Percentiles rank a stretch among this genome's conserved stretches.
These are phyloP conservation scores for Dorcus hopei DNA, from an alignment of 2,888 invertebrate species.

Conservation along the genomic window DNA sequence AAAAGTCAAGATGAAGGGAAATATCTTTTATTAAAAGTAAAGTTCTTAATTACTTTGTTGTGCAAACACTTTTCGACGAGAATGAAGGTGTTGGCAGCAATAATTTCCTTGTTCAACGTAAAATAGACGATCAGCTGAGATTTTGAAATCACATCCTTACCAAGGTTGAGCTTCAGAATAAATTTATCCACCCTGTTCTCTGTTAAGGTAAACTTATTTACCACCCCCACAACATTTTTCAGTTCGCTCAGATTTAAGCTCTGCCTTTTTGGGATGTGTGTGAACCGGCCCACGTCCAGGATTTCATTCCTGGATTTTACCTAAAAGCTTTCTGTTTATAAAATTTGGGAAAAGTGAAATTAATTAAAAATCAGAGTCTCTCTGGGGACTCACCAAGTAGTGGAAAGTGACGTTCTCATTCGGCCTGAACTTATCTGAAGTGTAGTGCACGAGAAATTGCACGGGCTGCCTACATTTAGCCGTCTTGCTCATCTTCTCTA, in stretches of 20 bases:
- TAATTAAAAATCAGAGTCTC: too few relatives aligned
- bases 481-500: conserved; percentile 31
- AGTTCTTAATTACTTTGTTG: conserved; percentile 48
- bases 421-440: conserved; percentile 35
- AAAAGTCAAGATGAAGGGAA: background rate
- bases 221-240: conserved; percentile 37
- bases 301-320: conserved; percentile 42
- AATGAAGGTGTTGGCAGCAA: conserved; percentile 54
- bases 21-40: background rate
- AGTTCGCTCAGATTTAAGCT: conserved; percentile 30
- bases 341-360: too few relatives aligned
- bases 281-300: conserved; percentile 35
- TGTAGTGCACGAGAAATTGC: conserved; percentile 42
- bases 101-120: conserved; percentile 52
- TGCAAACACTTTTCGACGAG: conserved; percentile 56
- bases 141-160: conserved; percentile 50
- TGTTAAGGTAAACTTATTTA: conserved; percentile 35
- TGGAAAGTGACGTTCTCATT: conserved; percentile 39
- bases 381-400: conserved; percentile 37
- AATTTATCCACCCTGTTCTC: conserved; percentile 42
- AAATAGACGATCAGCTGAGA: conserved; percentile 57
- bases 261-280: conserved; percentile 33
- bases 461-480: conserved; percentile 40
- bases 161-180: conserved; percentile 50
- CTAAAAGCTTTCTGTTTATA: conserved; percentile 25